Evolutionary conservation across 2,888 invertebrate genomes (phyloP).

Genomic region (Sclerodermus sp.): DNA sequence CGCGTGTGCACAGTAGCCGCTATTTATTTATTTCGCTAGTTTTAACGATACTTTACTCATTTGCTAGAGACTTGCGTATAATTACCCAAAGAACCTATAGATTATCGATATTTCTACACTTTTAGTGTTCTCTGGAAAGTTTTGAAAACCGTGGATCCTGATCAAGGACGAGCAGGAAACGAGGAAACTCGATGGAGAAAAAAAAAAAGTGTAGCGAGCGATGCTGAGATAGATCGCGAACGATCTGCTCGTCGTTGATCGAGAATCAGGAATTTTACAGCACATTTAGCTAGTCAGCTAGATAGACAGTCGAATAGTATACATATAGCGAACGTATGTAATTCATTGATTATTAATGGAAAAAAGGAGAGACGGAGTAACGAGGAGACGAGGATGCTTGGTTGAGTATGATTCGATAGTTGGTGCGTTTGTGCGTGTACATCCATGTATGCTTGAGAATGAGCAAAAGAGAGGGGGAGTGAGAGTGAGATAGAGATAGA

Average conservation of each 20-base stretch:
- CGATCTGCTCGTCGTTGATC: background rate
- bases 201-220: too few species aligned
- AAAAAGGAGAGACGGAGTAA: conserved; percentile 17
- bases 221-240: too few species aligned
- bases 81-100: too few species aligned
- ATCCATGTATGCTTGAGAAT: background rate
- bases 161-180: too few species aligned
- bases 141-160: too few species aligned
- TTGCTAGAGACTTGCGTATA: too few species aligned
- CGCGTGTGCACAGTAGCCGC: too few species aligned
- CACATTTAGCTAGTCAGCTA: conserved; percentile 31
- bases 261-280: conserved; percentile 15
- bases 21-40: too few species aligned
- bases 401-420: background rate
- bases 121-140: too few species aligned
- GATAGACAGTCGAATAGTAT: conserved; percentile 32
- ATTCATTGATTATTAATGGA: conserved; percentile 31
- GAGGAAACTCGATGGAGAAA: too few species aligned
- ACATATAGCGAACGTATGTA: conserved; percentile 27
- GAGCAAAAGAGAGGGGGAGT: conserved; percentile 5
- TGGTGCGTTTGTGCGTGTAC: background rate
- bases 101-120: too few species aligned
- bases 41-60: too few species aligned
- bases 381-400: conserved; percentile 22
- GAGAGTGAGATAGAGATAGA: conserved; percentile 11